Evolutionary conservation across 2,888 invertebrate genomes (phyloP), one percentile per base, ranked within the genome.

Genomic region (Argynnis bischoffii): DNA sequence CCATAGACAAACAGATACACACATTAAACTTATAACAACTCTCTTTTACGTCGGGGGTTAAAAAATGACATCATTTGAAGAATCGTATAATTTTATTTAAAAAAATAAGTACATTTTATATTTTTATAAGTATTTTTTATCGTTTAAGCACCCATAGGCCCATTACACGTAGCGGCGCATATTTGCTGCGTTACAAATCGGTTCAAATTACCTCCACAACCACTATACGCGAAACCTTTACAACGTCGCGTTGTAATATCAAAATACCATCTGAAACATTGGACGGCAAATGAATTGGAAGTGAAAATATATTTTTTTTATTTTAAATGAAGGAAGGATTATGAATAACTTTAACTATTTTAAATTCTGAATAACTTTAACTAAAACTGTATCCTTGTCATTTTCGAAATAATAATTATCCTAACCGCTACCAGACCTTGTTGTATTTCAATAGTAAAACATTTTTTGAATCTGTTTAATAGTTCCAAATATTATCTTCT

Each of bases 131-230:
- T 59, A 56, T 59, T 26, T 48, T 48, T 21, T 2, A 48, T 26
- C 1, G 54, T 4, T 69, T 18, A 48, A 1, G 16, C 21, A 31
- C 63, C 54, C 18, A 55, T 47, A 11, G 41, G 16, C 1, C 59
- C 64, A 4, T 41, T 53, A 41, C 86, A 86, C 1, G 72, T 50
- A 0, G 73, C 57, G 1, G 72, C 47, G 66, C 88, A 88, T 1
- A 68, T 3, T 64, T 81, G 77, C 11, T 72, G 65, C 4, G 67
- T 77, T 0, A 53, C 0, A 67, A 89, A 90, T 59, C 83, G 78
- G 65, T 90, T 90, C 0, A 18, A 1, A 57, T 90, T 90, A 0
- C 90, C 90, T 1, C 88, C 89, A 63, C 88, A 88, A 1, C 90
- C 90, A 59, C 88, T 90, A 73, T 81, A 90, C 0, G 88, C 80